Percentiles rank a stretch among this genome's conserved stretches.
Conservation (phyloP, 2,113 vertebrate genomes). For the Genyomyrus donnyi region DNA sequence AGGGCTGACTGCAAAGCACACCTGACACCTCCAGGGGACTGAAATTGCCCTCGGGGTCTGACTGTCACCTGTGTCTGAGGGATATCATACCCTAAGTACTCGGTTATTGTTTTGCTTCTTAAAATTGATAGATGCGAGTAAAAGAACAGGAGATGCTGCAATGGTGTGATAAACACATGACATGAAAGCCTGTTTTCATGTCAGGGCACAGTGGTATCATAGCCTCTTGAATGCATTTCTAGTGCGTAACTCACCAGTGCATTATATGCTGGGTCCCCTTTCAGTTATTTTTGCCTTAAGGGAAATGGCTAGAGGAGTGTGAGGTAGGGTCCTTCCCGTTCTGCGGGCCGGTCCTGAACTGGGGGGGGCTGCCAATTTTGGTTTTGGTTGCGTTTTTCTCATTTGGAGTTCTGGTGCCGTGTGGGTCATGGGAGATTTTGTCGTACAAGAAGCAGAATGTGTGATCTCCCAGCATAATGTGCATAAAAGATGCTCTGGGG, state of each 20-base stretch:
- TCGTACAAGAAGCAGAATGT: slow-evolving; percentile 22
- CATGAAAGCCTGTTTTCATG: background rate
- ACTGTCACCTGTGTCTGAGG: background rate
- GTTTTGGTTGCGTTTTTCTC: slow-evolving; percentile 18
- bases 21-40: background rate
- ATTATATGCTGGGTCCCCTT: background rate
- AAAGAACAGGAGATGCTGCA: background rate
- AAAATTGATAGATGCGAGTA: background rate
- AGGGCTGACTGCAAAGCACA: background rate
- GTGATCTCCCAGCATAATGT: background rate
- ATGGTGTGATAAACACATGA: background rate
- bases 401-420: background rate
- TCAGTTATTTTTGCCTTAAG: background rate
- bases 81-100: background rate
- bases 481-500: slow-evolving; percentile 22
- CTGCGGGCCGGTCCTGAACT: background rate
- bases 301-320: too few relatives aligned
- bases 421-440: slow-evolving; percentile 23
- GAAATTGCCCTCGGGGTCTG: background rate
- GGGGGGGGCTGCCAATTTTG: background rate
- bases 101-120: background rate
- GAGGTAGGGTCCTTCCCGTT: background rate
- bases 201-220: background rate
- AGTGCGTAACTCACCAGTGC: background rate
- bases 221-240: background rate